These are phyloP conservation scores for Mythimna albipuncta DNA, from an alignment of 2,888 invertebrate species.

Conservation along the genomic window DNA sequence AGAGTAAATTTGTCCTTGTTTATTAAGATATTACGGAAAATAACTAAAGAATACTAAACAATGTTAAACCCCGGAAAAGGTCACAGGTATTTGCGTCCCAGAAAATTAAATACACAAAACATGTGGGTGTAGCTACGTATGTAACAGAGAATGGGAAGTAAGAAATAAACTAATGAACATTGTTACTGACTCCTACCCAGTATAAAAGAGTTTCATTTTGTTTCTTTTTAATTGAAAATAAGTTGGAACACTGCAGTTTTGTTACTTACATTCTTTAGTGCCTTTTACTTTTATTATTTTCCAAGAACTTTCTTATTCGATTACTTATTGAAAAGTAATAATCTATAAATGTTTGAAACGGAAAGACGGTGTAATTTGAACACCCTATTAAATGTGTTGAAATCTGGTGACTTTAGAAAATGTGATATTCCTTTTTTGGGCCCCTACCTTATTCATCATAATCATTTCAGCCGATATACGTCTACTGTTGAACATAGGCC, in stretches of 20 bases:
- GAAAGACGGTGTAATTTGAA: no score
- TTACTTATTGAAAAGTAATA: neutral
- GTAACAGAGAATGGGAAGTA: neutral
- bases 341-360: no score
- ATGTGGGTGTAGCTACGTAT: conserved; percentile 14
- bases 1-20: neutral
- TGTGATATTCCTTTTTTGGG: no score
- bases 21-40: neutral
- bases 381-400: no score
- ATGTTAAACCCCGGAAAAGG: conserved; percentile 16
- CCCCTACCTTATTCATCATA: no score
- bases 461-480: no score
- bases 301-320: neutral
- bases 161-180: neutral
- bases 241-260: neutral
- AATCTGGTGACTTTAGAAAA: no score
- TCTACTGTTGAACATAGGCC: no score
- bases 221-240: neutral
- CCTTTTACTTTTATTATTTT: conserved; percentile 6
- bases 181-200: neutral
- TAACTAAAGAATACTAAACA: neutral
- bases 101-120: conserved; percentile 19
- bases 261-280: neutral
- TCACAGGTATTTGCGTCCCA: conserved; percentile 16
- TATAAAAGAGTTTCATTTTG: conserved; percentile 5